Conservation (phyloP, 2,888 invertebrate genomes). For the Phengaris arion region DNA sequence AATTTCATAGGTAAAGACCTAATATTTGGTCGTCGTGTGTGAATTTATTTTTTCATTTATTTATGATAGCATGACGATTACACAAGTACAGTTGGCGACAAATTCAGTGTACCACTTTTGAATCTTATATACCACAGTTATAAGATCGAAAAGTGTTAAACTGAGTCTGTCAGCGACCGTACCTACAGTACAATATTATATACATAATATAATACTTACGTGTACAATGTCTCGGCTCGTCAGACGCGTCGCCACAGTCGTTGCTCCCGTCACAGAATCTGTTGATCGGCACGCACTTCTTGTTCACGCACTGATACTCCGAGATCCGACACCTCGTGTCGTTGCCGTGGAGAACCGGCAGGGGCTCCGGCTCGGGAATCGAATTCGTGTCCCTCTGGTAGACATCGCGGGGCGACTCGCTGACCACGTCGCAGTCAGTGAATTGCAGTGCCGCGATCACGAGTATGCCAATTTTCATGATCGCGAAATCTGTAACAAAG, state of each 20-base stretch:
- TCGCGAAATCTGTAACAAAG: slow-evolving; percentile 64
- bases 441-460: slow-evolving; percentile 50
- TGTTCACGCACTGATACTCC: slow-evolving; percentile 84
- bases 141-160: no score
- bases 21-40: no score
- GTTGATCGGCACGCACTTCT: slow-evolving; percentile 84
- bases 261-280: slow-evolving; percentile 88
- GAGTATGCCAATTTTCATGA: slow-evolving; percentile 53
- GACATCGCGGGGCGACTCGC: slow-evolving; percentile 47
- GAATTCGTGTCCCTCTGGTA: slow-evolving; percentile 46
- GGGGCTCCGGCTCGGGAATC: slow-evolving; percentile 61
- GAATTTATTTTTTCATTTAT: no score
- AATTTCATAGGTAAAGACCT: no score
- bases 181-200: no score
- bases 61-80: no score
- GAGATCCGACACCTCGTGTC: slow-evolving; percentile 81
- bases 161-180: no score
- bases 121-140: no score
- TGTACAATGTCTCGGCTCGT: slow-evolving; percentile 89
- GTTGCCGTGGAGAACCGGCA: slow-evolving; percentile 68
- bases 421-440: slow-evolving; percentile 62
- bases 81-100: no score
- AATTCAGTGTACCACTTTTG: no score
- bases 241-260: slow-evolving; percentile 89
- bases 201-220: slow-evolving; percentile 79